Evolutionary conservation across 1,140 invertebrate genomes (phyloP), one percentile per base, ranked within the genome.

Genomic region (Liolophura sinensis): DNA sequence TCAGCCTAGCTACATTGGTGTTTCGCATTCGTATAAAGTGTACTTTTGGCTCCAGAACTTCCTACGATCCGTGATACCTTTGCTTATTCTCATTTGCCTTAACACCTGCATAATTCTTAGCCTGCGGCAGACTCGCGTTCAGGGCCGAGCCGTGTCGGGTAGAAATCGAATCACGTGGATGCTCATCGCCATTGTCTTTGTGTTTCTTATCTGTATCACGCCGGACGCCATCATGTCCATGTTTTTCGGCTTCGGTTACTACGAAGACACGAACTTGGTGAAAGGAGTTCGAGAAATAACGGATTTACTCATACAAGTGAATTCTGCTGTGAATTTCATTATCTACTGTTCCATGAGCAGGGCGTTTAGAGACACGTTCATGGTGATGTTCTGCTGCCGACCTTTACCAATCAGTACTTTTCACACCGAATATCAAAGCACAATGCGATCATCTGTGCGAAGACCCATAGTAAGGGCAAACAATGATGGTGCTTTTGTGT

Each of bases 171-270:
- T 93, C 62, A 93, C 92, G 0, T 84, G 92, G 9, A 92, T 91
- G 71, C 83, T 93, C n/a, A 91, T 93, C 57, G 88, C 89, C 9
- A 90, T 93, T 12, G 90, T 93, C 1, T 84, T 92, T 9, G 84
- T 92, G 58, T 93, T 92, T 78, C 83, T 92, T 24, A 80, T 92
- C 3, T 93, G 92, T 74, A 90, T 92, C 77, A 86, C 90, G 46
- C 92, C 92, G 0, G 89, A 90, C 67, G 91, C 91, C 1, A 78
- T 87, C n/a, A 87, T 88, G 70, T 85, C 91, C 15, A 87, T 78
- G 65, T 74, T 84, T 59, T 81, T 83, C 59, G 75, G 72, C 46
- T 77, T 76, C 50, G 81, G 82, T 15, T 83, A 85, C 64, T 81
- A 85, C 20, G 82, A 84, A 25, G 78, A 82, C 60, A 72, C 69